phyloP scores from a whole-genome alignment of 2,113 vertebrate species.

The Phaethornis superciliosus region DNA sequence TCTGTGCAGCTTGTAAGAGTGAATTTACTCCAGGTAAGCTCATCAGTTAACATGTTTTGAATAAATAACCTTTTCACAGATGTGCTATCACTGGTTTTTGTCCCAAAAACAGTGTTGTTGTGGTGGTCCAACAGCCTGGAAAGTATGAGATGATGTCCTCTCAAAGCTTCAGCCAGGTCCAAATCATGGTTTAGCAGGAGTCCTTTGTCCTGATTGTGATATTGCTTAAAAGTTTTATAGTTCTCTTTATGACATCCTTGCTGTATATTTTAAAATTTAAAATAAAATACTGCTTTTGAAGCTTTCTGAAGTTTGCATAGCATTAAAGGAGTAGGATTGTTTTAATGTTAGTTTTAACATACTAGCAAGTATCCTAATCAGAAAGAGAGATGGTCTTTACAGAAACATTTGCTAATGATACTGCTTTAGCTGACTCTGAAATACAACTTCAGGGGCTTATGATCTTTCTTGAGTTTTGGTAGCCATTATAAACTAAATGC shows the following conservation, averaged over 20 bases:
- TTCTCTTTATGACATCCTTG: rapidly evolving
- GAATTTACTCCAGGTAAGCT: background rate
- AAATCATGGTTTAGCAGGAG: background rate
- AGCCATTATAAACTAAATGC: background rate
- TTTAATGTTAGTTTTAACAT: background rate
- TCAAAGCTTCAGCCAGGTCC: background rate
- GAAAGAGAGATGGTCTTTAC: background rate
- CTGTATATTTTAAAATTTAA: background rate
- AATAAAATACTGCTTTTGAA: background rate
- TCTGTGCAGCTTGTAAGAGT: background rate
- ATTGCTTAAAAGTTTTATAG: background rate
- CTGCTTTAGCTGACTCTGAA: background rate
- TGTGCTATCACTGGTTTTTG: background rate
- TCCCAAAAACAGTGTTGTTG: background rate
- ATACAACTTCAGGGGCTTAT: background rate
- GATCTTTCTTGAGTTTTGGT: background rate
- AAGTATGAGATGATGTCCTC: background rate
- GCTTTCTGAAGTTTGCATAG: background rate
- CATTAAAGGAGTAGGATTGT: background rate
- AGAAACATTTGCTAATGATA: rapidly evolving
- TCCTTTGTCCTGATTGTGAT: background rate
- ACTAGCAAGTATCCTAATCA: rapidly evolving
- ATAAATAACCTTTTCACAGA: background rate
- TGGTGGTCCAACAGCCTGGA: background rate
- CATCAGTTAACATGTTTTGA: background rate